phyloP scores from a whole-genome alignment of 2,797 vertebrate species.

The Peromyscus eremicus region DNA sequence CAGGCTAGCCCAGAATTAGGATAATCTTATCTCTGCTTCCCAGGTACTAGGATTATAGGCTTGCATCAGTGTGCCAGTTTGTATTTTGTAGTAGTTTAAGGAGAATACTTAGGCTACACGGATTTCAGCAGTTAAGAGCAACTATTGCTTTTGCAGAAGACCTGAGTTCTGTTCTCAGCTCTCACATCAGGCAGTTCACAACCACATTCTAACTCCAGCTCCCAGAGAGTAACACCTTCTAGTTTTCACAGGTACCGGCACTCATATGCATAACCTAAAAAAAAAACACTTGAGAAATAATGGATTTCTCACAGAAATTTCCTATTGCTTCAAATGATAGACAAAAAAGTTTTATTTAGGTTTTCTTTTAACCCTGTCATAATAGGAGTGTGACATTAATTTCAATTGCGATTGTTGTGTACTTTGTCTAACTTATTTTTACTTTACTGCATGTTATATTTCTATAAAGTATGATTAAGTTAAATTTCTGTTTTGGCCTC shows the following conservation, averaged over 20 bases:
- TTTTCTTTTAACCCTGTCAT: neutral
- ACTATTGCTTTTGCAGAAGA: neutral
- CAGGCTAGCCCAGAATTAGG: neutral
- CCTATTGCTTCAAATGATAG: conserved; percentile 23
- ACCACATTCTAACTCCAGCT: neutral
- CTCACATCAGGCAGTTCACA: neutral
- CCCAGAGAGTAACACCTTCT: neutral
- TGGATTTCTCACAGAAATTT: neutral
- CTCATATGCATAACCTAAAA: neutral
- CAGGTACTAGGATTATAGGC: neutral
- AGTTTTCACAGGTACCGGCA: neutral
- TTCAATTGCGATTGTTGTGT: conserved; percentile 5
- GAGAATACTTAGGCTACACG: neutral
- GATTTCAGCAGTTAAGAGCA: neutral
- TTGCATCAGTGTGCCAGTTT: neutral
- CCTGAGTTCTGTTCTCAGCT: neutral
- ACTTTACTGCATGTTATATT: neutral
- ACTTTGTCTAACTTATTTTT: neutral
- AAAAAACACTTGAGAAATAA: neutral
- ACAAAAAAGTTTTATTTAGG: neutral
- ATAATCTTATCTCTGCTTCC: neutral
- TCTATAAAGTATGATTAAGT: neutral
- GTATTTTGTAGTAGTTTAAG: conserved; percentile 50
- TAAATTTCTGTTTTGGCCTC: neutral
- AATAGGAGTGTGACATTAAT: neutral